Percentiles rank a stretch among this genome's conserved stretches.
These are phyloP conservation scores for Sturmia bella DNA, from an alignment of 2,888 invertebrate genomes.

Conservation along the genomic window DNA sequence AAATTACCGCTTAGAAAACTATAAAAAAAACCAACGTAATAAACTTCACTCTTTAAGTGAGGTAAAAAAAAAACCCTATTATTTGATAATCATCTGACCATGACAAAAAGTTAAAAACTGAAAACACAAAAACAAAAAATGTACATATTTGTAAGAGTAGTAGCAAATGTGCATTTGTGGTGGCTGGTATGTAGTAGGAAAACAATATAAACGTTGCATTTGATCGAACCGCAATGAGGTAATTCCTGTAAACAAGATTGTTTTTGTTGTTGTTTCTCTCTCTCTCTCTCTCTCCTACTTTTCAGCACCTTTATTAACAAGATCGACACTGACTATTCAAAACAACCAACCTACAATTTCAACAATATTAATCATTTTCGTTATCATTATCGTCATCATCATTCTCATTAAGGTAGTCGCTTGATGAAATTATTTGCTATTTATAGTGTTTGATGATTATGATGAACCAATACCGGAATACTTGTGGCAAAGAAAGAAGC, in stretches of 20 bases:
- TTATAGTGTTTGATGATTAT: slow-evolving; percentile 32
- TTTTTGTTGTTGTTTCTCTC: slow-evolving; percentile 36
- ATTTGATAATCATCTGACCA: slow-evolving; percentile 75
- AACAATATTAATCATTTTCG: slow-evolving; percentile 4
- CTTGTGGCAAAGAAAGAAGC: slow-evolving; percentile 18
- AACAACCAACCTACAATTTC: slow-evolving; percentile 31
- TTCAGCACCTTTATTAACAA: slow-evolving; percentile 70
- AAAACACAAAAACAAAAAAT: neutral
- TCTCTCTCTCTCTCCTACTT: neutral
- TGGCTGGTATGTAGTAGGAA: neutral
- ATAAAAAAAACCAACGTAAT: slow-evolving; percentile 29
- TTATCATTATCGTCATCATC: slow-evolving; percentile 1
- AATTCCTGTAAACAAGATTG: slow-evolving; percentile 67
- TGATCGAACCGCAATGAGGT: slow-evolving; percentile 46
- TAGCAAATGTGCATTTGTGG: slow-evolving; percentile 6
- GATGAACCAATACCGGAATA: slow-evolving; percentile 44
- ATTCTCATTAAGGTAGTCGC: slow-evolving; percentile 14
- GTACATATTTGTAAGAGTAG: neutral
- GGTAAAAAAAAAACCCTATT: slow-evolving; percentile 14
- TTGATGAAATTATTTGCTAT: slow-evolving; percentile 25
- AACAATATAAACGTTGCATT: neutral
- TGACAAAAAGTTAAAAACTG: slow-evolving; percentile 71
- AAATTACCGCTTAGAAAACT: slow-evolving; percentile 28
- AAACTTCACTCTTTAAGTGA: neutral
- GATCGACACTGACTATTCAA: slow-evolving; percentile 65